Evolutionary conservation across 1,140 invertebrate species (phyloP), one percentile per base, ranked within the genome.

Genomic region (Apis laboriosa): DNA sequence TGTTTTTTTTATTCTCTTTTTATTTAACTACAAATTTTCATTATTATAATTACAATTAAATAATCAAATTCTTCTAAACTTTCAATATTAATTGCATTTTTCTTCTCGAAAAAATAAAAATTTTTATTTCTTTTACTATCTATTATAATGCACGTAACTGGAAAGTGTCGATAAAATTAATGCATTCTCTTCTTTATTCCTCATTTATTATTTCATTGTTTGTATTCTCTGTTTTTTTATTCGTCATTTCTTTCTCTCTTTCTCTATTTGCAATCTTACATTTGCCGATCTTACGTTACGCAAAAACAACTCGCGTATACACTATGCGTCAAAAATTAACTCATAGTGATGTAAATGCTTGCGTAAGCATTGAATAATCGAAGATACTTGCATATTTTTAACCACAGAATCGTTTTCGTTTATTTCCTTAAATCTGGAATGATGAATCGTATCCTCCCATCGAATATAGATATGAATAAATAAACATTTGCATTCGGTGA

Each of bases 351-450:
- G 49, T 53, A 77, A 77, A 77, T 34, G 74, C 74, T 77, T 77
- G 74, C 74, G 74, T 77, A 77, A 77, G 49, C 49, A 53, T 19
- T 34, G 74, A 64, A 66, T 53, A 77, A 66, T 76, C 61, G 15
- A 21, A 28, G 49, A 75, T 58, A 24, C 73, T 28, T 53, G 74
- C 74, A 77, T 77, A 77, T 77, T 77, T 77, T 77, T 77, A 63
- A 77, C 74, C 28, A 51, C 49, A 9, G 64, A 77, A 77, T 64
- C 61, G 34, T 53, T 61, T 5, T 24, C 61, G 74, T 77, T 77
- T 77, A 61, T 77, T 77, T 77, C 74, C 49, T 77, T 12, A 64
- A 53, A 53, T 28, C 61, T 7, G 19, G 11, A 66, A 34, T 15
- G 43, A 77, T 77, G 21, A 64, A 66, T 76, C 60, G 43, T 19